Conservation (phyloP, 2,888 invertebrate species). For the Rhimphoctona megacephalus region DNA sequence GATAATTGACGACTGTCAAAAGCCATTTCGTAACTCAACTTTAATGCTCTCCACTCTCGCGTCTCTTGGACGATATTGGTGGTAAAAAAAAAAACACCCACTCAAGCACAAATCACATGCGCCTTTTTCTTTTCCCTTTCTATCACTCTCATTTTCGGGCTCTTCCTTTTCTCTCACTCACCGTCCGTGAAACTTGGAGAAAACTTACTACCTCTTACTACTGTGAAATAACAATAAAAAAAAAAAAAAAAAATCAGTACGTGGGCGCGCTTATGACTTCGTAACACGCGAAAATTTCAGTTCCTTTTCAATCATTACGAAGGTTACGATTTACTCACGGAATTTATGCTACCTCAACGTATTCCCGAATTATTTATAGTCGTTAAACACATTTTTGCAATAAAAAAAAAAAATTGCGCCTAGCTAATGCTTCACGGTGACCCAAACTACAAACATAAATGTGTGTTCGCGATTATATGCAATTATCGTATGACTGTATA, state of each 20-base stretch:
- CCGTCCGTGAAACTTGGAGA: conserved; percentile 30
- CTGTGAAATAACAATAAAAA: conserved; percentile 18
- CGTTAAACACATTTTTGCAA: conserved; percentile 55
- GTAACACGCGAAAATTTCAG: conserved; percentile 23
- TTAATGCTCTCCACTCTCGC: conserved; percentile 55
- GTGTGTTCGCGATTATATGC: conserved; percentile 5
- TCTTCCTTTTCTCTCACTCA: conserved; percentile 23
- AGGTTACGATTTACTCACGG: conserved; percentile 33
- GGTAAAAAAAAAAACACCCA: conserved; percentile 50
- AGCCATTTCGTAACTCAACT: conserved; percentile 66
- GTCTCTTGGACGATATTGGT: conserved; percentile 46
- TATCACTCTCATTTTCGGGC: conserved; percentile 61
- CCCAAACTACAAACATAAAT: conserved; percentile 19
- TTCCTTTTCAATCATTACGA: conserved; percentile 3
- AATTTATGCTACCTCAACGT: conserved; percentile 29
- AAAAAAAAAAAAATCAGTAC: conserved; percentile 17
- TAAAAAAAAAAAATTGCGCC: conserved; percentile 44
- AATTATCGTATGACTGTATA: conserved; percentile 8
- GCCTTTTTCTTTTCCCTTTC: conserved; percentile 41
- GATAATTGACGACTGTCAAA: conserved; percentile 67
- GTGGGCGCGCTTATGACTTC: conserved; percentile 30
- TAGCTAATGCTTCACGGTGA: conserved; percentile 50
- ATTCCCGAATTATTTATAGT: conserved; percentile 57
- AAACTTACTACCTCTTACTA: conserved; percentile 12
- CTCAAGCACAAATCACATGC: conserved; percentile 37